Evolutionary conservation across 1,140 invertebrate genomes (phyloP).

Genomic region (Bombus terrestris): DNA sequence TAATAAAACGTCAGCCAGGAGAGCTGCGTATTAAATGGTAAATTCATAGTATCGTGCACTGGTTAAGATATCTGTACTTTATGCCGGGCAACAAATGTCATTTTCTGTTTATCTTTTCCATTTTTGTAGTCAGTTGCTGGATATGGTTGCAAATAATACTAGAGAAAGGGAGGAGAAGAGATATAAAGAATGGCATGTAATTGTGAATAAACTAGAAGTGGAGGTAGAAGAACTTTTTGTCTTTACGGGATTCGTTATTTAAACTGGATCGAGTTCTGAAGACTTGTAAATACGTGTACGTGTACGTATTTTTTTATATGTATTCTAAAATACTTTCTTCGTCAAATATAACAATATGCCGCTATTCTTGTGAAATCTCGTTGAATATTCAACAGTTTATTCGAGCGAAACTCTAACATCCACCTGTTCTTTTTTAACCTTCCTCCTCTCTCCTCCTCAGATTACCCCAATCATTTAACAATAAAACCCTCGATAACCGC

Average conservation of each 20-base stretch:
- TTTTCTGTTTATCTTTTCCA: not conserved
- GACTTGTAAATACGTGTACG: no score
- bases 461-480: not conserved
- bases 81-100: not conserved
- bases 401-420: not conserved
- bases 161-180: not conserved
- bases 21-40: not conserved
- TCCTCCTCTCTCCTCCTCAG: no score
- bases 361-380: not conserved
- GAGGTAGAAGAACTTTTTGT: not conserved
- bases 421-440: no score
- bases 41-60: not conserved
- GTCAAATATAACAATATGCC: not conserved
- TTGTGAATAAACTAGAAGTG: not conserved
- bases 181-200: not conserved
- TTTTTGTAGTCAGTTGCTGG: not conserved
- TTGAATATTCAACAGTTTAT: not conserved
- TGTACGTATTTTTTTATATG: no score
- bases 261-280: not conserved
- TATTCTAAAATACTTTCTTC: not conserved
- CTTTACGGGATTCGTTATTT: not conserved
- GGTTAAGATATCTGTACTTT: not conserved
- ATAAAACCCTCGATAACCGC: not conserved
- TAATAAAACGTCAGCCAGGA: constrained; percentile 16
- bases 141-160: not conserved